Evolutionary conservation across 2,113 vertebrate species (phyloP), one percentile per base, ranked within the genome.

Genomic region (Notarius quadriscutis): DNA sequence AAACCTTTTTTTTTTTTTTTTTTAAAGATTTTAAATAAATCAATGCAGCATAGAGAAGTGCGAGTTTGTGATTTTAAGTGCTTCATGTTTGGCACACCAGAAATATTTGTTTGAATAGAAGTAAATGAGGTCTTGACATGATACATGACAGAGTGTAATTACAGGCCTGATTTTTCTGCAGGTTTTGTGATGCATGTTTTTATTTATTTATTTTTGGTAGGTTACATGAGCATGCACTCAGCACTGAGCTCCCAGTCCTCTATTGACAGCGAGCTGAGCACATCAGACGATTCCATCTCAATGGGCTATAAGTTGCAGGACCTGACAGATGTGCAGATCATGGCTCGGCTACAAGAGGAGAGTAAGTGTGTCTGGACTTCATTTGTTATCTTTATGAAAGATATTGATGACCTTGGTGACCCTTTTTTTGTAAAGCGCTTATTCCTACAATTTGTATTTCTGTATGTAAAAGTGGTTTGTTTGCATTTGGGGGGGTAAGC

Each of bases 241-340:
- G 96, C 97, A 0, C 92, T 98, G 90, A 98, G 97, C 93, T 98
- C 97, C 1, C 97, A 98, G 93, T 97, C 97, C 0, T 98, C 97
- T 0, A 95, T 97, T 88, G 97, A 97, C 93, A 98, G 97, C 0
- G 96, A 97, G 91, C 94, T 97, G 83, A 98, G 97, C 89, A 97
- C 96, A 2, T 97, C 97, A 0, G 97, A 98, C 4, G 97, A 98
- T 92, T 98, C 97, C 88, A 97, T 97, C 93, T 97, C 97, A 2
- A 97, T 98, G 97, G 97, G 97, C 0, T 97, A 97, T 58, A 98
- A 98, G 86, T 95, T 98, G 86, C 97, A 98, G 93, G 97, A 98
- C 91, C 91, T 98, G 92, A 98, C 97, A 0, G 97, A 98, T 2
- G 97, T 98, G 79, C 97, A 97, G 94, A 97, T 97, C 85, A 97